Evolutionary conservation across 2,888 invertebrate genomes (phyloP).

Genomic region (Lacanobia oleracea): DNA sequence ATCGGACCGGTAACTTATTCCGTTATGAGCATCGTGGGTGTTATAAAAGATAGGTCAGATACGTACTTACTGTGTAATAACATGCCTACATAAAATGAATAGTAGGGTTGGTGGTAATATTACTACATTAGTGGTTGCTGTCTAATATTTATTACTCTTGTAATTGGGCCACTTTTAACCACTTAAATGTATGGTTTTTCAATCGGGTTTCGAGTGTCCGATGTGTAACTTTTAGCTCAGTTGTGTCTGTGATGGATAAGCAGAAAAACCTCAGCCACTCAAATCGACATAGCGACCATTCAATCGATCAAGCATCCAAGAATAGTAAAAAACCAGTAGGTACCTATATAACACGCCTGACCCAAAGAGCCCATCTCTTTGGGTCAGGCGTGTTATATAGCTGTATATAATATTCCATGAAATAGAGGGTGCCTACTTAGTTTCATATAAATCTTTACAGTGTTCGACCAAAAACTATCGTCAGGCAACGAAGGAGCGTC

Average conservation of each 20-base stretch:
- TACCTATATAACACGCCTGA: no score
- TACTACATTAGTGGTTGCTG: not conserved
- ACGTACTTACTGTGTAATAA: constrained; percentile 1
- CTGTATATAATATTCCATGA: no score
- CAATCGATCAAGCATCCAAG: not conserved
- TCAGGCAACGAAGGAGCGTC: constrained; percentile 78
- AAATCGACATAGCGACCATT: not conserved
- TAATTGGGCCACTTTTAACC: no score
- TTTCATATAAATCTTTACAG: constrained; percentile 66
- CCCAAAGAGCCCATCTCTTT: no score
- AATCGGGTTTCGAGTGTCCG: not conserved
- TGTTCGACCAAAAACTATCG: constrained; percentile 82
- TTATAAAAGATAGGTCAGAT: constrained; percentile 20
- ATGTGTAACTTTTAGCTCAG: not conserved
- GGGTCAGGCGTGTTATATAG: no score
- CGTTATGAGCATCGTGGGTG: constrained; percentile 7
- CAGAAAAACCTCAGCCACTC: not conserved
- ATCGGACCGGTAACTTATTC: not conserved
- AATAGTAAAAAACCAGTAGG: not conserved
- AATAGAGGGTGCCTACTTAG: not conserved
- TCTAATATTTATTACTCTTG: constrained; percentile 13
- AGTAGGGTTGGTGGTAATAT: not conserved
- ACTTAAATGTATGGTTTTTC: not conserved
- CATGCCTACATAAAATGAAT: constrained; percentile 11
- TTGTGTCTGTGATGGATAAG: not conserved